A percentile compares a stretch with the other conserved stretches of the same genome.
phyloP scores from a whole-genome alignment of 2,888 invertebrate genomes.

The Sinotaia quadrata region DNA sequence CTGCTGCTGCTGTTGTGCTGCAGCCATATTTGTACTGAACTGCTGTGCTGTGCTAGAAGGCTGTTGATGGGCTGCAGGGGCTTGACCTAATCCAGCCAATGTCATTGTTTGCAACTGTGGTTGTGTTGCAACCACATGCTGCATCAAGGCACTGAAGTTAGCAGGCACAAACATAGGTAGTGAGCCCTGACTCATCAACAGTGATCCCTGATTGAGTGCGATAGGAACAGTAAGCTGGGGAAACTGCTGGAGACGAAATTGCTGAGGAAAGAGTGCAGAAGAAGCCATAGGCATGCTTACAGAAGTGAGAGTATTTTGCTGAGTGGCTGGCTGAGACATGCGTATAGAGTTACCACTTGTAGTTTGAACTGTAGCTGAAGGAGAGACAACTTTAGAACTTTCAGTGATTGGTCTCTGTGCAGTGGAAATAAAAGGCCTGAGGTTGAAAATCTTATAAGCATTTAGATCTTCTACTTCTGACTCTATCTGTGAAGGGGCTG shows the following conservation, averaged over 20 bases:
- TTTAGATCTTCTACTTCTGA: constrained; percentile 49
- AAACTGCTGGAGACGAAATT: constrained; percentile 17
- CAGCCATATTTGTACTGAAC: background rate
- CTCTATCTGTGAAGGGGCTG: constrained; percentile 33
- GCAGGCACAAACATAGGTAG: background rate
- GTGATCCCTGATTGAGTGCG: background rate
- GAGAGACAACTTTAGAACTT: constrained; percentile 1
- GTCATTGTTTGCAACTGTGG: background rate
- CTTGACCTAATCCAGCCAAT: background rate
- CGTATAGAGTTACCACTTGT: background rate
- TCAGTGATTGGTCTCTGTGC: constrained; percentile 1
- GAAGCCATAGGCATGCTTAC: constrained; percentile 14
- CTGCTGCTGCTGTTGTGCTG: background rate
- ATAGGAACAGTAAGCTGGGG: background rate
- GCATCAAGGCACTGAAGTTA: background rate
- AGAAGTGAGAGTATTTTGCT: background rate
- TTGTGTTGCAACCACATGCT: background rate
- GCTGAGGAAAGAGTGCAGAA: constrained; percentile 23
- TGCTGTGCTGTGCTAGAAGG: background rate
- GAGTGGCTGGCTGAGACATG: background rate
- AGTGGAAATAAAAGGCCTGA: constrained; percentile 44
- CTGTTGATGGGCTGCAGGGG: constrained; percentile 6
- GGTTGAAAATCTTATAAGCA: constrained; percentile 61
- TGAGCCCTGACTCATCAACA: background rate
- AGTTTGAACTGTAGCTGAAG: background rate